phyloP scores from a whole-genome alignment of 2,113 vertebrate genomes.

The Nestor notabilis region DNA sequence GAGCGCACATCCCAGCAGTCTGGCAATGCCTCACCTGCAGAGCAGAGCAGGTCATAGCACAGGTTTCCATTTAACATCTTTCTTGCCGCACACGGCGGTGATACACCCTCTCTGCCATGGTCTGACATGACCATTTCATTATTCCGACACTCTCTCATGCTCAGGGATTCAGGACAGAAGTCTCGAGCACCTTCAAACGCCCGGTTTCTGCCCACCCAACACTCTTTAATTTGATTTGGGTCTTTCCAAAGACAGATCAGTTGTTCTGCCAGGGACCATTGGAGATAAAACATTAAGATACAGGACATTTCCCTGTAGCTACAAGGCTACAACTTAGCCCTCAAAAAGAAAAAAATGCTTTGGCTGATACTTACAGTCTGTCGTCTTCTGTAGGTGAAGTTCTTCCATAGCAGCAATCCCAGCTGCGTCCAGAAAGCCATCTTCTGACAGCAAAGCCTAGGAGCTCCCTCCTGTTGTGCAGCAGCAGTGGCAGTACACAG shows the following conservation, averaged over 20 bases:
- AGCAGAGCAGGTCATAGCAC: accelerated
- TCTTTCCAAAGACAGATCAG: neutral
- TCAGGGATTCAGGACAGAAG: neutral
- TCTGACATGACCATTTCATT: neutral
- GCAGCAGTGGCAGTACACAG: constrained; percentile 61
- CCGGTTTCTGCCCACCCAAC: neutral
- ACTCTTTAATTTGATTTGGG: neutral
- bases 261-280: neutral
- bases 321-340: neutral
- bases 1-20: neutral
- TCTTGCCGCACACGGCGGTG: neutral
- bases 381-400: constrained; percentile 91
- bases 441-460: constrained; percentile 62
- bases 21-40: neutral
- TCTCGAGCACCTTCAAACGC: neutral
- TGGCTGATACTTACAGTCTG: constrained; percentile 86
- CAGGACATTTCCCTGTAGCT: neutral
- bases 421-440: constrained; percentile 92
- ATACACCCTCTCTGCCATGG: neutral
- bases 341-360: neutral
- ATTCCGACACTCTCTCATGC: neutral
- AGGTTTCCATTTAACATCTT: neutral
- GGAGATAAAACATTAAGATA: neutral
- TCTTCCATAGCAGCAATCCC: constrained; percentile 96
- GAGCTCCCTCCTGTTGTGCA: neutral